Conservation (phyloP, 2,888 invertebrate species). For the Phortica okadai region DNA sequence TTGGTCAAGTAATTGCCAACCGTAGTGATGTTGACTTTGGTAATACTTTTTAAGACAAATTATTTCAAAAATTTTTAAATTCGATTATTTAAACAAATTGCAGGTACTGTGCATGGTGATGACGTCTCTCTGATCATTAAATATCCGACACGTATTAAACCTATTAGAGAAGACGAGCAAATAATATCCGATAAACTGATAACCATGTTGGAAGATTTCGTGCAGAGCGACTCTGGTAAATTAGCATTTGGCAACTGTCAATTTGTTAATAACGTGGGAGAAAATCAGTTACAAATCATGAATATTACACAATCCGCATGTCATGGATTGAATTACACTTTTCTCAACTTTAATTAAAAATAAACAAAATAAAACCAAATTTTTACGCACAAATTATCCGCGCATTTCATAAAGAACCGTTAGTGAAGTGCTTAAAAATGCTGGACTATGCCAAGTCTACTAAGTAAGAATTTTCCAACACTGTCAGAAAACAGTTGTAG, state of each 20-base stretch:
- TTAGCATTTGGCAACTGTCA: slow-evolving; percentile 49
- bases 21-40: slow-evolving; percentile 78
- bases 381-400: no score
- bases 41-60: neutral
- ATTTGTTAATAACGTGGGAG: slow-evolving; percentile 40
- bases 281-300: no score
- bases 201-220: slow-evolving; percentile 56
- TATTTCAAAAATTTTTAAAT: neutral
- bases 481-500: no score
- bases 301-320: no score
- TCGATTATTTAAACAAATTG: slow-evolving; percentile 3
- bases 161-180: slow-evolving; percentile 39
- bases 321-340: no score
- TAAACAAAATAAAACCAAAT: no score
- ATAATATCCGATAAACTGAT: slow-evolving; percentile 51
- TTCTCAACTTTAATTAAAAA: no score
- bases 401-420: no score
- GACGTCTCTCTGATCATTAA: slow-evolving; percentile 55
- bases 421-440: no score
- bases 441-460: no score
- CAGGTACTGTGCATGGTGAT: slow-evolving; percentile 59
- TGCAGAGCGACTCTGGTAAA: slow-evolving; percentile 28
- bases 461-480: no score
- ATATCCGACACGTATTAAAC: neutral
- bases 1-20: slow-evolving; percentile 78